A percentile compares a stretch with the other conserved stretches of the same genome.
These are phyloP conservation scores for Caenorhabditis sulstoni DNA, from an alignment of 2,888 invertebrate species.

Conservation along the genomic window DNA sequence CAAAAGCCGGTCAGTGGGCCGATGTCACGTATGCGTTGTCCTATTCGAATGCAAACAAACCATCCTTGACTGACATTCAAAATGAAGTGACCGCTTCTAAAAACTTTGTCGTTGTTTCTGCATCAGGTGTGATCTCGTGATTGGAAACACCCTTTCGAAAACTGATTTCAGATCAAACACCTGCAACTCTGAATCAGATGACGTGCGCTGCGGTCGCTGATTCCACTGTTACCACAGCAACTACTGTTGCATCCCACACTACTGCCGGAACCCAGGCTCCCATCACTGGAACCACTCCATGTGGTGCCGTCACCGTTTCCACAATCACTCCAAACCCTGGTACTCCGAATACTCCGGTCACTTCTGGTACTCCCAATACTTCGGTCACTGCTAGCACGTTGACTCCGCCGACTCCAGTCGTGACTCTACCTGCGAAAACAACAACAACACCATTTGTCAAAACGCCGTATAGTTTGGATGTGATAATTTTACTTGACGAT, in stretches of 20 bases:
- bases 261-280: not conserved
- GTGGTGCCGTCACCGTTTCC: slow-evolving; percentile 9
- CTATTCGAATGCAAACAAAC: slow-evolving; percentile 27
- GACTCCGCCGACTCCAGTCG: not conserved
- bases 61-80: slow-evolving; percentile 19
- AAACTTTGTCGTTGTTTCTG: slow-evolving; percentile 16
- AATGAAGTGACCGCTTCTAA: slow-evolving; percentile 20
- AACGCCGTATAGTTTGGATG: slow-evolving; percentile 51
- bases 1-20: slow-evolving; percentile 28
- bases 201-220: slow-evolving; percentile 33
- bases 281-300: not conserved
- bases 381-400: not conserved
- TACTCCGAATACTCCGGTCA: not conserved
- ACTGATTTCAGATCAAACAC: slow-evolving; percentile 34
- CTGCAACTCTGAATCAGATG: slow-evolving; percentile 19
- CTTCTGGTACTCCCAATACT: not conserved
- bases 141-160: too few relatives aligned
- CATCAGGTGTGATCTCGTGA: too few relatives aligned
- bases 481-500: slow-evolving; percentile 61
- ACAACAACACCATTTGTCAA: slow-evolving; percentile 34
- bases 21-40: slow-evolving; percentile 50
- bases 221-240: slow-evolving; percentile 4
- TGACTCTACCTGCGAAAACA: slow-evolving; percentile 1
- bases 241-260: not conserved
- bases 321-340: slow-evolving; percentile 4